Percentiles rank a stretch among this genome's conserved stretches.
Evolutionary conservation across 2,888 invertebrate genomes (phyloP).

Genomic region (Lissonota sp.): DNA sequence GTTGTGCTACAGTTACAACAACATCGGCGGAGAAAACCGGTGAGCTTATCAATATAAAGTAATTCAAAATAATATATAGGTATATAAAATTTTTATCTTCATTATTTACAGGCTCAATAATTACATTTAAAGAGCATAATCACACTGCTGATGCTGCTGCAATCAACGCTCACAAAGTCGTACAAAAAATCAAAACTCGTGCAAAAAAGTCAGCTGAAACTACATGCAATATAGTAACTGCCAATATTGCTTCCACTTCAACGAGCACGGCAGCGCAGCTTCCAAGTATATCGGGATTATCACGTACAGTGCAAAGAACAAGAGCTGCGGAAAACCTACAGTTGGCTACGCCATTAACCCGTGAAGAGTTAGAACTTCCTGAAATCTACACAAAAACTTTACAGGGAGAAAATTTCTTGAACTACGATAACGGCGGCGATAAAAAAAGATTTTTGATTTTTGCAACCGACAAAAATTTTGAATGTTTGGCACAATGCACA

Average conservation of each 20-base stretch:
- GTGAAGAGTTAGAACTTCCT: too few species aligned
- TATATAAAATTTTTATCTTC: background rate
- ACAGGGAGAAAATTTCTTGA: background rate
- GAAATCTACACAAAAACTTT: too few species aligned
- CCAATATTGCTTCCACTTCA: constrained; percentile 11
- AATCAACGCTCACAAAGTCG: background rate
- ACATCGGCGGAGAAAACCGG: too few species aligned
- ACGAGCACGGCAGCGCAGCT: constrained; percentile 17
- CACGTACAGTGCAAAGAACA: constrained; percentile 19
- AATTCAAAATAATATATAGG: background rate
- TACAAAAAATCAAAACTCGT: background rate
- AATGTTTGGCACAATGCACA: constrained; percentile 16
- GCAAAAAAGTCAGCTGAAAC: background rate
- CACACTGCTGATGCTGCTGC: background rate
- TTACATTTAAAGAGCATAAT: constrained; percentile 2
- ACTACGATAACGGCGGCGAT: constrained; percentile 14
- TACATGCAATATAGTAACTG: background rate
- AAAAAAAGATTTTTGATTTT: constrained; percentile 30
- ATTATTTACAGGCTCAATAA: background rate
- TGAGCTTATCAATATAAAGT: background rate
- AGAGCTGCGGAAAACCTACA: too few species aligned
- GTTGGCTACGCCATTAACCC: too few species aligned
- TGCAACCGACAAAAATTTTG: constrained; percentile 14
- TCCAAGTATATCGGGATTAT: constrained; percentile 18
- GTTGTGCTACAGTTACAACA: background rate